Conservation (phyloP, 1,140 invertebrate genomes). For the Drosophila novamexicana region DNA sequence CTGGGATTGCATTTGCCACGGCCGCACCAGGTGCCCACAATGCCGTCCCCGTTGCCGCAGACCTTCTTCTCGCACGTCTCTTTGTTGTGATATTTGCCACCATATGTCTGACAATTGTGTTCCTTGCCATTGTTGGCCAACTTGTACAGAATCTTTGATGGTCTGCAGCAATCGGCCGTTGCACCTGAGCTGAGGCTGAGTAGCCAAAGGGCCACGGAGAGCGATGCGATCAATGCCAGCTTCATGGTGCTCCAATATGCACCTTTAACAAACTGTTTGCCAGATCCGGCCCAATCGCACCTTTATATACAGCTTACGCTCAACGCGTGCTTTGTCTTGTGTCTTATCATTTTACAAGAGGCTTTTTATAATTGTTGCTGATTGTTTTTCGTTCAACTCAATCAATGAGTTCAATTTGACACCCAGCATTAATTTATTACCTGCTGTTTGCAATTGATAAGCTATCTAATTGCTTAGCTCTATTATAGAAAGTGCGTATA, state of each 20-base stretch:
- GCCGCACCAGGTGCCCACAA: conserved; percentile 43
- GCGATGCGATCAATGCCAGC: neutral
- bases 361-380: conserved; percentile 2
- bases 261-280: neutral
- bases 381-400: neutral
- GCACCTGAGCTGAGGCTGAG: neutral
- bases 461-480: neutral
- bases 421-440: neutral
- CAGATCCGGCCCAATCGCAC: neutral
- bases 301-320: conserved; percentile 4
- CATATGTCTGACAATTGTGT: conserved; percentile 28
- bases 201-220: conserved; percentile 26
- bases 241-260: conserved; percentile 5
- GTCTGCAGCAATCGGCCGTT: conserved; percentile 40
- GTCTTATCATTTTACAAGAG: neutral
- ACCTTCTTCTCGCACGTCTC: conserved; percentile 40
- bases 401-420: neutral
- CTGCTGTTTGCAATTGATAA: neutral
- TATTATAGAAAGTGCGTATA: too few species aligned
- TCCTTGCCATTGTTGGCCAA: conserved; percentile 5
- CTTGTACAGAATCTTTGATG: conserved; percentile 34
- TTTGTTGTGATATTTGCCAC: conserved; percentile 30
- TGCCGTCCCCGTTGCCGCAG: conserved; percentile 37
- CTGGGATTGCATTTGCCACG: conserved; percentile 39
- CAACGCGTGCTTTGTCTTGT: neutral